Evolutionary conservation across 2,888 invertebrate genomes (phyloP).

Genomic region (Oeneis ivallda): DNA sequence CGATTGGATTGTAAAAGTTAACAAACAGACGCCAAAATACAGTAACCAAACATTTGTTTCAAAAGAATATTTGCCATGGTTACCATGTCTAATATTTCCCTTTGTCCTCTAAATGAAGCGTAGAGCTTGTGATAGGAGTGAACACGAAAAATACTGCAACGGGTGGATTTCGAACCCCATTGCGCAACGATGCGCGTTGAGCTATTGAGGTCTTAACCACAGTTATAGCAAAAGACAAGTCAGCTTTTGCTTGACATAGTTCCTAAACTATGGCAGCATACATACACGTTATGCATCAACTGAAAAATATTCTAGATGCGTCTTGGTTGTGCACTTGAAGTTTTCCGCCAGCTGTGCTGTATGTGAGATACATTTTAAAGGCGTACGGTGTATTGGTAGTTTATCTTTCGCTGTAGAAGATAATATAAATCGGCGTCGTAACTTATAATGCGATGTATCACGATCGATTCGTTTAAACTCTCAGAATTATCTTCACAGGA

Average conservation of each 20-base stretch:
- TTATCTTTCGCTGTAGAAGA: conserved; percentile 10
- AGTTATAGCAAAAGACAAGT: neutral
- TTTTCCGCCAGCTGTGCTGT: neutral
- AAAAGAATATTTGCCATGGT: too few species aligned
- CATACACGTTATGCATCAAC: neutral
- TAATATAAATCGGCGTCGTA: conserved; percentile 11
- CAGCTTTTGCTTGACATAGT: neutral
- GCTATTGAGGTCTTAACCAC: neutral
- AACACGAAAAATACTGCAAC: too few species aligned
- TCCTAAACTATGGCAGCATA: neutral
- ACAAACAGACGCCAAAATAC: too few species aligned
- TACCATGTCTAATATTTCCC: too few species aligned
- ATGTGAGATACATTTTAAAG: conserved; percentile 3
- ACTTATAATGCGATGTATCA: conserved; percentile 14
- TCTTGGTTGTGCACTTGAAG: neutral
- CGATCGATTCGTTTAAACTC: conserved; percentile 18
- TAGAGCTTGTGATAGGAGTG: too few species aligned
- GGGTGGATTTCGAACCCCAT: too few species aligned
- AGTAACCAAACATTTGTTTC: too few species aligned
- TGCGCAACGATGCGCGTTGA: too few species aligned
- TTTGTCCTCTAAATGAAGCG: too few species aligned
- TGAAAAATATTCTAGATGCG: conserved; percentile 8
- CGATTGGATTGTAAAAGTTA: too few species aligned
- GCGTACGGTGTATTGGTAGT: conserved; percentile 13
- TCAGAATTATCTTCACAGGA: conserved; percentile 15